A percentile compares a stretch with the other conserved stretches of the same genome.
Evolutionary conservation across 2,113 vertebrate species (phyloP).

Genomic region (Chaetops frenatus): DNA sequence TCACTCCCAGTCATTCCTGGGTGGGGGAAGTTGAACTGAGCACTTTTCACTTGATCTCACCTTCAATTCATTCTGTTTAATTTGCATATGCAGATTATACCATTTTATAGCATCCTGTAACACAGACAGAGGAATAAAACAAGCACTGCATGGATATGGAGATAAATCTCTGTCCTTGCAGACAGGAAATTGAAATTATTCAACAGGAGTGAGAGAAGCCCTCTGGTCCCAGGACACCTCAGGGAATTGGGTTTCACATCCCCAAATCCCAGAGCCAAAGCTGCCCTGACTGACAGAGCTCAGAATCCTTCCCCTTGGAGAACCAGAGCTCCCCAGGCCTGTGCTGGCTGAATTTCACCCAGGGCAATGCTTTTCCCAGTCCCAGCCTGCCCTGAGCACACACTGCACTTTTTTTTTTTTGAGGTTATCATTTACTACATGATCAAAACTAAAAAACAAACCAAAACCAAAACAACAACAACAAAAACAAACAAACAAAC

Average conservation of each 20-base stretch:
- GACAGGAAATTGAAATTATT: background rate
- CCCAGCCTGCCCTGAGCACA: background rate
- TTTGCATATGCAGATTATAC: background rate
- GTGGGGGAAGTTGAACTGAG: background rate
- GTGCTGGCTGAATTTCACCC: background rate
- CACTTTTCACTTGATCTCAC: background rate
- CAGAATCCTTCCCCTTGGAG: background rate
- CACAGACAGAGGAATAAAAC: background rate
- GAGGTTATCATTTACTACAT: background rate
- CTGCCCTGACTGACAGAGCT: background rate
- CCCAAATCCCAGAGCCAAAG: background rate
- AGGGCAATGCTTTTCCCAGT: background rate
- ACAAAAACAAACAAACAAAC: too few relatives aligned
- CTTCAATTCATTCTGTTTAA: fast-evolving
- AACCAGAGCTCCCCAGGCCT: too few relatives aligned
- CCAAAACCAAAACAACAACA: too few relatives aligned
- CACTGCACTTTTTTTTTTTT: background rate
- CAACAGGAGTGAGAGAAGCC: background rate
- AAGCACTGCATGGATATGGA: fast-evolving
- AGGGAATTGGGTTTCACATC: background rate
- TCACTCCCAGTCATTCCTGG: background rate
- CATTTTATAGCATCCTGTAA: background rate
- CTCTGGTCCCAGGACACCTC: background rate
- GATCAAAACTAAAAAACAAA: background rate
- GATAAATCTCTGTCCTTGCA: background rate